A percentile compares a stretch with the other conserved stretches of the same genome.
Evolutionary conservation across 2,888 invertebrate species (phyloP).

Genomic region (Lycophotia porphyrea): DNA sequence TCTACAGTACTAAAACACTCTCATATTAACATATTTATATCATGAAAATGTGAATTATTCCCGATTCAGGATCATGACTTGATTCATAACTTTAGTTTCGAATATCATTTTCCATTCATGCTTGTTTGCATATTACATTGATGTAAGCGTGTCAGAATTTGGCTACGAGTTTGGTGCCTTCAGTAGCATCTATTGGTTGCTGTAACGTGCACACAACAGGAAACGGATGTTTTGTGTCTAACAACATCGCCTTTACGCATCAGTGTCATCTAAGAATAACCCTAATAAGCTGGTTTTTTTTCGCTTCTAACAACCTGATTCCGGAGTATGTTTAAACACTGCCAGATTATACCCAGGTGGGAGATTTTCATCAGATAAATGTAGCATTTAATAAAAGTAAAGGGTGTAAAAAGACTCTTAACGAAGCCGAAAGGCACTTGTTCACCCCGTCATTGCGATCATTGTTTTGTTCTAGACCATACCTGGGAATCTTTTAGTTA

Average conservation of each 20-base stretch:
- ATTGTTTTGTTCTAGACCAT: too few species aligned
- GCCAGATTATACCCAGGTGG: neutral
- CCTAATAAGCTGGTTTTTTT: neutral
- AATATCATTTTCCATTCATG: neutral
- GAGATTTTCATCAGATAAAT: neutral
- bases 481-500: too few species aligned
- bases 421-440: too few species aligned
- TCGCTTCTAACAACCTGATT: neutral
- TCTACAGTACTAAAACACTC: slow-evolving; percentile 9
- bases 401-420: too few species aligned
- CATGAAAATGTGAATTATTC: slow-evolving; percentile 1
- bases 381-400: neutral
- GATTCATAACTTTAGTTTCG: neutral
- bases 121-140: neutral
- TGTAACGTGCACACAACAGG: neutral
- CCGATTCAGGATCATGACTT: neutral
- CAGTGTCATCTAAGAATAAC: neutral
- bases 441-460: too few species aligned
- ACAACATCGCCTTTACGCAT: neutral
- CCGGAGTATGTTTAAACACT: neutral
- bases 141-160: neutral
- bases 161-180: neutral
- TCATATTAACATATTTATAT: slow-evolving; percentile 18
- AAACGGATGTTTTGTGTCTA: neutral
- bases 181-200: neutral